These are phyloP conservation scores for Taenaris catops DNA, from an alignment of 2,888 invertebrate species.

Conservation along the genomic window DNA sequence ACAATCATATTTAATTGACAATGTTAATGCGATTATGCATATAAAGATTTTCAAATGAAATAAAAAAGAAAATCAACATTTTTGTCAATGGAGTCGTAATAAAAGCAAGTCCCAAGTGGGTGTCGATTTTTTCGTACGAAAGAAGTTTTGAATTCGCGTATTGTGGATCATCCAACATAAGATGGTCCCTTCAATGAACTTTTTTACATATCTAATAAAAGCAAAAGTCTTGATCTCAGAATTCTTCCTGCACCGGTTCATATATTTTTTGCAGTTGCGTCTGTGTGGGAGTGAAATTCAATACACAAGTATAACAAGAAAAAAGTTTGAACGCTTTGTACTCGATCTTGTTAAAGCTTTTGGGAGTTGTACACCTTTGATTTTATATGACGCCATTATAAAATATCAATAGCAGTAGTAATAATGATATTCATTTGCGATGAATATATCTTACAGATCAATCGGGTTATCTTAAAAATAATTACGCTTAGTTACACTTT, in stretches of 20 bases:
- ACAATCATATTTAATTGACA: too few species aligned
- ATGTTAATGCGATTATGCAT: too few species aligned
- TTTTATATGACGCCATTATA: too few species aligned
- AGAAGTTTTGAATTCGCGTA: constrained; percentile 13
- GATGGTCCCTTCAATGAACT: constrained; percentile 12
- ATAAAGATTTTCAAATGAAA: too few species aligned
- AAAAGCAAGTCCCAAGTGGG: constrained; percentile 36
- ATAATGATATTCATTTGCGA: too few species aligned
- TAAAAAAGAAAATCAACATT: constrained; percentile 50
- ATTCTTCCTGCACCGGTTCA: constrained; percentile 20
- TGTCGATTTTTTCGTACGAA: constrained; percentile 32
- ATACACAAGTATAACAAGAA: constrained; percentile 15
- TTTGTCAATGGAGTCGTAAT: constrained; percentile 37
- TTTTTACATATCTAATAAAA: constrained; percentile 21
- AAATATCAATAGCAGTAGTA: too few species aligned
- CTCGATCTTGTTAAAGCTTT: too few species aligned
- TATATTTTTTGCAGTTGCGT: constrained; percentile 21
- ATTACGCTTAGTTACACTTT: too few species aligned
- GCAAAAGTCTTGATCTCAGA: constrained; percentile 19
- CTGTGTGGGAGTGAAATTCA: constrained; percentile 26
- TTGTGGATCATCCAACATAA: constrained; percentile 17
- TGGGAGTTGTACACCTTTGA: too few species aligned
- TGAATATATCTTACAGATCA: too few species aligned
- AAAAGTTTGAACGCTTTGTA: constrained; percentile 14
- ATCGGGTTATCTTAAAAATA: too few species aligned